Conservation (phyloP, 1,140 invertebrate genomes). For the Cylas formicarius region DNA sequence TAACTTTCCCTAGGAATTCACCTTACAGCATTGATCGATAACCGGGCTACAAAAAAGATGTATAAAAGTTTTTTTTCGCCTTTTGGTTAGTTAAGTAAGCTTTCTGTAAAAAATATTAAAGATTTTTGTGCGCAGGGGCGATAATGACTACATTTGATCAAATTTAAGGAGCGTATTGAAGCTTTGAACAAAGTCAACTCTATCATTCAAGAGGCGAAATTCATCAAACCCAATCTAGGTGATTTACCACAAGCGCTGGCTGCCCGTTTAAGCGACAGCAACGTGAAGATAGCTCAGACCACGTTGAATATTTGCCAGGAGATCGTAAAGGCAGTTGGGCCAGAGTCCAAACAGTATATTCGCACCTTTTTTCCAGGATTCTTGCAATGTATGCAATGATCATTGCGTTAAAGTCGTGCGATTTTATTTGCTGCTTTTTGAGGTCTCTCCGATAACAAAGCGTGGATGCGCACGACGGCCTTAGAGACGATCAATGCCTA, state of each 20-base stretch:
- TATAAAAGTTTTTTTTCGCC: no score
- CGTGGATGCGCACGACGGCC: constrained; percentile 69
- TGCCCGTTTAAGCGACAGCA: constrained; percentile 74
- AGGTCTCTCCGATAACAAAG: constrained; percentile 60
- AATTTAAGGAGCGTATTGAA: constrained; percentile 56
- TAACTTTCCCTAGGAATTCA: no score
- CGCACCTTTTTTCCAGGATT: constrained; percentile 76
- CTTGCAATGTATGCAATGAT: constrained; percentile 61
- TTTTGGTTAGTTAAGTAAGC: no score
- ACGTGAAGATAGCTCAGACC: constrained; percentile 81
- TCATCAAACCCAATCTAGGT: constrained; percentile 75
- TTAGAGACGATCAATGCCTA: constrained; percentile 76
- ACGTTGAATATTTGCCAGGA: constrained; percentile 74
- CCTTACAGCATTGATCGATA: no score
- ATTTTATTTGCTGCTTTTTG: constrained; percentile 16
- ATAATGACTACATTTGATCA: no score
- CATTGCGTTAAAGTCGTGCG: neutral
- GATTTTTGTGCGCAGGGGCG: no score
- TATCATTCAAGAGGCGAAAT: constrained; percentile 68
- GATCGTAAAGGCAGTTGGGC: constrained; percentile 72
- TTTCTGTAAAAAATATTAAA: no score
- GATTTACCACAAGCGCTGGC: constrained; percentile 73
- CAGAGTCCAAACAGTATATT: constrained; percentile 72
- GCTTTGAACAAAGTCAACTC: constrained; percentile 69
- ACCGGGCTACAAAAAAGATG: no score